Evolutionary conservation across 1,140 invertebrate genomes (phyloP), one percentile per base, ranked within the genome.

Genomic region (Tetramorium alpestre): DNA sequence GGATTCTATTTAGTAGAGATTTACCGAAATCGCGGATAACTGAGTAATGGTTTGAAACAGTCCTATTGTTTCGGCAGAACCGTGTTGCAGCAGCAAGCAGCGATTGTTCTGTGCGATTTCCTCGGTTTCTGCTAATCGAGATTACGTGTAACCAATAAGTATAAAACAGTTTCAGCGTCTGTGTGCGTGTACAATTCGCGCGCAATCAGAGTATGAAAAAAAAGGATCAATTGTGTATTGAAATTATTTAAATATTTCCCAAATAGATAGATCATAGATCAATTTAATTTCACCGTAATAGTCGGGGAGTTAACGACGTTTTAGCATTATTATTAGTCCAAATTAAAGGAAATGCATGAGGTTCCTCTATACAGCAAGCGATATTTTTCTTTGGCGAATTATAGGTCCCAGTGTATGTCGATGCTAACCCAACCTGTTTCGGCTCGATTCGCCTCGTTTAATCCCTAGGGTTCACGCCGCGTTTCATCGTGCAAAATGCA

Each of bases 1-100:
- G 69, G 69, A 84, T 75, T 84, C 80, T 84, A 84, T 84, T 75
- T 84, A 84, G 80, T 38, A 25, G 80, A 84, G 69, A 84, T 75
- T 84, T 84, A 75, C 41, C 69, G 54, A 84, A 84, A 84, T 84
- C 80, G 69, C 18, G 80, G 80, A 84, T 84, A 84, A 84, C 80
- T 84, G 69, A 84, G 69, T 84, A 84, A 84, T 41, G 80, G 56
- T 73, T 69, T 84, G 80, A 84, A 84, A 84, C 69, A 75, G 69
- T 75, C 54, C 80, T 84, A 84, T 84, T 84, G 80, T 84, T 73
- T 84, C 69, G 67, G 38, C 3, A 28, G 18, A 49, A 41, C 54
- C 69, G 22, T 38, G 80, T 84, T 75, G 54, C 28, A 49, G 56
- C 56, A 73, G 54, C 67, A 33, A 44, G 54, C 54, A 60, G 51